Base-by-base conservation (phyloP, 1,140 invertebrate genomes). In the Paraescarpia echinospica region DNA sequence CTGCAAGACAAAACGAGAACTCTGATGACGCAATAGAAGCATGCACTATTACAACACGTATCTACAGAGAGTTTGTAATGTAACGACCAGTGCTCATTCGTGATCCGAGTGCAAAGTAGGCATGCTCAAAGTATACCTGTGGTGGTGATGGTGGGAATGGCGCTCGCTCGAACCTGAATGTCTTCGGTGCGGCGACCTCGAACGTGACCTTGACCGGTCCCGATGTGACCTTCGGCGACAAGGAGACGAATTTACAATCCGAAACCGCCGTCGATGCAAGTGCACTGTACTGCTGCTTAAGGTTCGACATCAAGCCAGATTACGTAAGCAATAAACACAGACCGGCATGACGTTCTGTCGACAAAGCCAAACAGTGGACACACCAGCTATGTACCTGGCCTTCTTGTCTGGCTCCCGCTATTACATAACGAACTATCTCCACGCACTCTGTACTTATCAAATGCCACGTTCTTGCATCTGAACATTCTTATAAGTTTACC, bases 201-300 rank as follows among this genome's bases (percentile, higher is more conserved):
- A 77, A 27, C 59, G 59, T 77, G 59, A 77, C 59, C 59, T 77
- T 31, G 59, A 77, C 59, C 59, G 59, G 59, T 77, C 59, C 59
- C 59, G 59, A 77, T 77, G 59, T 18, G 59, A 77, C 59, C 59
- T 77, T 77, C 59, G 59, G 59, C 59, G 59, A 77, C 59, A 77
- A 77, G 59, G 59, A 77, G 59, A 77, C 59, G 59, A 77, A 77
- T 77, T 77, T 77, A 77, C 59, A 77, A 77, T 77, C 59, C 59
- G 59, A 77, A 77, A 77, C 59, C 59, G 59, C 59, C 59, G 59
- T 77, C 59, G 59, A 77, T 5, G 59, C 59, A 77, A 77, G 59
- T 77, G 59, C 27, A 77, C 59, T 77, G 59, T 27, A 77, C 59
- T 77, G 22, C 59, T 77, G 59, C 59, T 27, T 77, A 77, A 27